Percentiles rank a stretch among this genome's conserved stretches.
phyloP scores from a whole-genome alignment of 2,113 vertebrate genomes.

The Coreoperca whiteheadi region DNA sequence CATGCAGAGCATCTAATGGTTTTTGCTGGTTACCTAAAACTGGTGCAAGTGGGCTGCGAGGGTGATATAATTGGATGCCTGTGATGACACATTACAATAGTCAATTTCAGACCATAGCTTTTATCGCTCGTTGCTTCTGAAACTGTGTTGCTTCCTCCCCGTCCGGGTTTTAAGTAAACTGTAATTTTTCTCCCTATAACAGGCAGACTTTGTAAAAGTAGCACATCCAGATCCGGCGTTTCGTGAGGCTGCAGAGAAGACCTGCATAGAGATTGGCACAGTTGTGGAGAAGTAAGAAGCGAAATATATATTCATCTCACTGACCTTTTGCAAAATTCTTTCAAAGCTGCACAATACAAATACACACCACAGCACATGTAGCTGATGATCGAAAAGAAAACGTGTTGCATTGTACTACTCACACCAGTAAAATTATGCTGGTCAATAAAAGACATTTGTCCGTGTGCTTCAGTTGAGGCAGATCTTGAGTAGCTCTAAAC shows the following conservation, averaged over 20 bases:
- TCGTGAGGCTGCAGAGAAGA: constrained; percentile 93
- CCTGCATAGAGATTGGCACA: constrained; percentile 93
- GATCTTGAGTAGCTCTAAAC: neutral
- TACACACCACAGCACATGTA: neutral
- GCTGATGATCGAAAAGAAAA: neutral
- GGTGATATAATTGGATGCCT: neutral
- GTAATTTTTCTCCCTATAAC: constrained; percentile 8
- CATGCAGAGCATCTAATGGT: neutral
- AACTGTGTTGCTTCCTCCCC: neutral
- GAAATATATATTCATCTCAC: neutral
- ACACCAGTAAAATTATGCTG: neutral
- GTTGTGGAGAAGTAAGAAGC: constrained; percentile 92
- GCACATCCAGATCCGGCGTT: constrained; percentile 93
- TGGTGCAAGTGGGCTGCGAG: neutral
- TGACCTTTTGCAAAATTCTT: neutral
- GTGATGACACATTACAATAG: neutral
- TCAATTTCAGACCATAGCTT: neutral
- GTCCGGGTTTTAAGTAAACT: neutral
- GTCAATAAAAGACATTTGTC: neutral
- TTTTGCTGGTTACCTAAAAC: neutral
- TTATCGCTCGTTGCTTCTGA: neutral
- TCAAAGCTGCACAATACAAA: neutral
- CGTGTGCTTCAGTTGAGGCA: neutral
- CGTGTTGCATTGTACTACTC: neutral
- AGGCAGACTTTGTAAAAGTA: constrained; percentile 98